Percentiles rank a stretch among this genome's conserved stretches.
These are phyloP conservation scores for Melanotaenia duboulayi DNA, from an alignment of 2,113 vertebrate genomes.

Conservation along the genomic window DNA sequence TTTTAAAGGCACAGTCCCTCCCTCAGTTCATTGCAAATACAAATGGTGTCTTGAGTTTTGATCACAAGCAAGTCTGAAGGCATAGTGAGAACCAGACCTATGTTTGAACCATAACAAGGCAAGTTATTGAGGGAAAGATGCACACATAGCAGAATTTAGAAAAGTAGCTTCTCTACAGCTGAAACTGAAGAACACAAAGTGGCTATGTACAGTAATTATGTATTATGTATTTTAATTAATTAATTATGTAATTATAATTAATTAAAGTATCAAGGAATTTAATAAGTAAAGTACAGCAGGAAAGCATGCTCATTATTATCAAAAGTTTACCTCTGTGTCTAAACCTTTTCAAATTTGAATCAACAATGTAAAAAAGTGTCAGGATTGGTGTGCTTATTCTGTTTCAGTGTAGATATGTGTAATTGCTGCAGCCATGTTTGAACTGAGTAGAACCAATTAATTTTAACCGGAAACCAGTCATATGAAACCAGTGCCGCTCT, in stretches of 20 bases:
- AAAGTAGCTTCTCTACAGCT: background rate
- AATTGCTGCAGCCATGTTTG: constrained; percentile 7
- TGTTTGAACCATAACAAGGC: constrained; percentile 37
- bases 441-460: constrained; percentile 7
- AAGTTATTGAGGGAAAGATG: constrained; percentile 49
- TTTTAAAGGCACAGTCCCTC: background rate
- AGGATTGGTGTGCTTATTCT: background rate
- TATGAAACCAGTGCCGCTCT: constrained; percentile 8
- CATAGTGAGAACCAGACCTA: constrained; percentile 24
- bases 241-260: no score
- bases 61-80: constrained; percentile 9
- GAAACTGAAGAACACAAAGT: background rate
- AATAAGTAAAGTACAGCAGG: background rate
- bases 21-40: constrained; percentile 13
- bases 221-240: no score
- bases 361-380: background rate
- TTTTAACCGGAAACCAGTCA: constrained; percentile 36
- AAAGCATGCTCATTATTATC: no score
- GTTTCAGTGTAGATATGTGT: background rate
- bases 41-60: constrained; percentile 1
- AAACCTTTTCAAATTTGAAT: background rate
- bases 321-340: background rate
- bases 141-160: constrained; percentile 12
- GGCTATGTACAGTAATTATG: background rate
- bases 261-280: no score